Percentiles rank a stretch among this genome's conserved stretches.
Evolutionary conservation across 1,140 invertebrate genomes (phyloP).

Genomic region (Drosophila melanica): DNA sequence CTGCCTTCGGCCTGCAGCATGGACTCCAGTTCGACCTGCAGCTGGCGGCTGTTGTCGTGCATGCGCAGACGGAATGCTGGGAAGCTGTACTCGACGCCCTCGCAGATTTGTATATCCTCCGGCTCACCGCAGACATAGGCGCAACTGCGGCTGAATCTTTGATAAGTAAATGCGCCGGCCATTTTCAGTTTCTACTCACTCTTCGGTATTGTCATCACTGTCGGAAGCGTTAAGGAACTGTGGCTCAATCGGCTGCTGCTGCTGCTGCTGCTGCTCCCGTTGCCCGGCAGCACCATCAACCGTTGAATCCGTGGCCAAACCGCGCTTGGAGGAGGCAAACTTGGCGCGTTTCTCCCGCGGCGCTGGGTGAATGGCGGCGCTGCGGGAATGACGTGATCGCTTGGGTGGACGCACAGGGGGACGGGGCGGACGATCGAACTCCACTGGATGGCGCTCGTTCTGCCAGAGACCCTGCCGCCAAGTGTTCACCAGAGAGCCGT

Average conservation of each 20-base stretch:
- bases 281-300: conserved; percentile 19
- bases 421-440: conserved; percentile 76
- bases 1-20: conserved; percentile 53
- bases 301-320: not conserved
- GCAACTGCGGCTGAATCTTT: conserved; percentile 29
- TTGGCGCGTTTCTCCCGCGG: conserved; percentile 73
- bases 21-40: conserved; percentile 64
- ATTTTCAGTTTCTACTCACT: conserved; percentile 40
- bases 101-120: conserved; percentile 70
- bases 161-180: not conserved
- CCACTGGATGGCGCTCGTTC: conserved; percentile 77
- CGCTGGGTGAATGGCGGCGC: conserved; percentile 61
- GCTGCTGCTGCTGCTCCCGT: conserved; percentile 21
- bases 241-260: conserved; percentile 26
- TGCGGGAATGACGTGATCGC: conserved; percentile 73
- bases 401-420: conserved; percentile 80
- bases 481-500: conserved; percentile 86
- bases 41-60: conserved; percentile 63
- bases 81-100: conserved; percentile 80
- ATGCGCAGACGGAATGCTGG: conserved; percentile 78
- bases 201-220: conserved; percentile 43
- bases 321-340: conserved; percentile 53
- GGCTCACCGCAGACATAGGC: conserved; percentile 73
- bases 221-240: conserved; percentile 50
- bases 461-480: conserved; percentile 86